phyloP scores from a whole-genome alignment of 2,888 invertebrate genomes.

The Scrobipalpa atriplicella region DNA sequence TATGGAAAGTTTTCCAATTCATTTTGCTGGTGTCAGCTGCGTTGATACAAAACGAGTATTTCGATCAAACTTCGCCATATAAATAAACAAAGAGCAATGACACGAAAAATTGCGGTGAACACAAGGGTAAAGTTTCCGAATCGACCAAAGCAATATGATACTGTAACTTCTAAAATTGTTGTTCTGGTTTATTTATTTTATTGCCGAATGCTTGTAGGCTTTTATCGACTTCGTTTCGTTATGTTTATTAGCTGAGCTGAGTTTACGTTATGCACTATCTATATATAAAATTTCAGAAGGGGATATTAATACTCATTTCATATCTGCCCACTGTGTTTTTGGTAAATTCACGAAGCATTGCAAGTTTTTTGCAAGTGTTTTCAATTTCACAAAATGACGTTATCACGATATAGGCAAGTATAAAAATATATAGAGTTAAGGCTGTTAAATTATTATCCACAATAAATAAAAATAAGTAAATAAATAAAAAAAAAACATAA shows the following conservation, averaged over 20 bases:
- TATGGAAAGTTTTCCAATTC: background rate
- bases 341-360: too few species aligned
- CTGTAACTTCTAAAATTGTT: constrained; percentile 30
- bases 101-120: constrained; percentile 43
- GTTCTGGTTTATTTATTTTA: constrained; percentile 27
- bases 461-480: too few species aligned
- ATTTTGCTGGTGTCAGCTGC: background rate
- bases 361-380: background rate
- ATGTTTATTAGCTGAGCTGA: background rate
- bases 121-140: constrained; percentile 34
- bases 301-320: too few species aligned
- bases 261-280: too few species aligned
- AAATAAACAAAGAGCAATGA: constrained; percentile 43
- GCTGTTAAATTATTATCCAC: too few species aligned
- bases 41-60: constrained; percentile 16
- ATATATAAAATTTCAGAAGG: too few species aligned
- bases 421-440: too few species aligned
- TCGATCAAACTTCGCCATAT: constrained; percentile 37
- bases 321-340: too few species aligned
- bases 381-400: background rate
- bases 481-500: too few species aligned
- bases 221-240: constrained; percentile 25
- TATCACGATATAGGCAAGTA: background rate
- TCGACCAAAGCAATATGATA: constrained; percentile 35
- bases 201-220: constrained; percentile 19